Conservation (phyloP, 2,888 invertebrate species). For the Allolobophora icterica region DNA sequence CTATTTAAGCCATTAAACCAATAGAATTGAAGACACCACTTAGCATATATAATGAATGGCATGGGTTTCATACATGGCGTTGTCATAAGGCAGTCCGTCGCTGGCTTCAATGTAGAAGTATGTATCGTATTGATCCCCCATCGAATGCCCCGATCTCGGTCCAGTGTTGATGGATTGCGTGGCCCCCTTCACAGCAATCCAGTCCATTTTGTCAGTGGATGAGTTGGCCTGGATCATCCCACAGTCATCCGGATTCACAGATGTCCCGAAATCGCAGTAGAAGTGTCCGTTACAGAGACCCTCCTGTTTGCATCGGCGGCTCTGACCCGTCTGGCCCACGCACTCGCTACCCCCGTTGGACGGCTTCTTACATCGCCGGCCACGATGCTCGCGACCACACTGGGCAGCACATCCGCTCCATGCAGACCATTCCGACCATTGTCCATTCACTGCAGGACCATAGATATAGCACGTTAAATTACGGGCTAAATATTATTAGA, state of each 20-base stretch:
- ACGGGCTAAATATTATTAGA: too few species aligned
- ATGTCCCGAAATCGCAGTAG: slow-evolving; percentile 42
- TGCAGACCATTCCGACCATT: slow-evolving; percentile 20
- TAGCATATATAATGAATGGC: not conserved
- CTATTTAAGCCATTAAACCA: too few species aligned
- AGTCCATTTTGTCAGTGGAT: slow-evolving; percentile 28
- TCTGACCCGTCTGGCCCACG: slow-evolving; percentile 35
- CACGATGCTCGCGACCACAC: slow-evolving; percentile 27
- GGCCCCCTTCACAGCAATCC: not conserved
- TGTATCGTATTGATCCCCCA: slow-evolving; percentile 37
- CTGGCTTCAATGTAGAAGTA: slow-evolving; percentile 47
- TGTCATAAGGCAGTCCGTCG: slow-evolving; percentile 35
- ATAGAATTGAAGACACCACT: not conserved
- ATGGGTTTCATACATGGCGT: slow-evolving; percentile 39
- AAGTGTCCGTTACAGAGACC: not conserved
- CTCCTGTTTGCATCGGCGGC: not conserved
- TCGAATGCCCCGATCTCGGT: slow-evolving; percentile 43
- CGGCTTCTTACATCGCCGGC: slow-evolving; percentile 35
- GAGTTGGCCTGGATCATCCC: slow-evolving; percentile 31
- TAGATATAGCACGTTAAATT: too few species aligned
- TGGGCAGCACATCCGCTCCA: not conserved
- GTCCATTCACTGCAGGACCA: slow-evolving; percentile 29
- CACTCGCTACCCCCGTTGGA: slow-evolving; percentile 42
- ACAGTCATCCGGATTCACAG: slow-evolving; percentile 22
- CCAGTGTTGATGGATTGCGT: slow-evolving; percentile 41